Percentiles rank a stretch among this genome's conserved stretches.
Conservation (phyloP, 2,113 vertebrate genomes). For the Hyla sarda region DNA sequence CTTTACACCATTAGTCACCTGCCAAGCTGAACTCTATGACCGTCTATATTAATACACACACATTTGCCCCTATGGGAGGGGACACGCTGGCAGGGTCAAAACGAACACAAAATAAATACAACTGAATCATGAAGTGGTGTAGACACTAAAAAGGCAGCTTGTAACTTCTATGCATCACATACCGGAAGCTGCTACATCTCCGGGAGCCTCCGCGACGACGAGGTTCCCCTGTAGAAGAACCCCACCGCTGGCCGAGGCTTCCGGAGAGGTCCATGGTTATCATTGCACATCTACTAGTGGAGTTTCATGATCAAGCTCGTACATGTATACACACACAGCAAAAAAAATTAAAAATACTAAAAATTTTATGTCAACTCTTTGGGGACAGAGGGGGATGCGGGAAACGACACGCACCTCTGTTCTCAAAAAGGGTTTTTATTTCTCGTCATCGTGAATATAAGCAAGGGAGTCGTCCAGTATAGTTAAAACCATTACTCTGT, state of each 20-base stretch:
- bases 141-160: conserved; percentile 45
- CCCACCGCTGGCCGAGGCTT: not conserved
- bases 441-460: conserved; percentile 52
- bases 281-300: conserved; percentile 16
- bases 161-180: conserved; percentile 22
- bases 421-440: conserved; percentile 73
- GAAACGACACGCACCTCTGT: conserved; percentile 44
- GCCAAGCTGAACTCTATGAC: not conserved
- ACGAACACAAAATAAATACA: conserved; percentile 34
- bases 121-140: conserved; percentile 33
- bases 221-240: too few relatives aligned
- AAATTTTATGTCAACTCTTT: conserved; percentile 66
- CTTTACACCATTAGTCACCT: conserved; percentile 15
- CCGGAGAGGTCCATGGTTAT: not conserved
- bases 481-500: conserved; percentile 64
- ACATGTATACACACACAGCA: conserved; percentile 59
- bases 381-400: conserved; percentile 64
- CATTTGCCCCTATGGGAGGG: not conserved
- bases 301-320: conserved; percentile 44
- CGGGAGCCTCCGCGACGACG: not conserved
- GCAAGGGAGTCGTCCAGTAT: conserved; percentile 42
- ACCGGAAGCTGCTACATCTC: not conserved
- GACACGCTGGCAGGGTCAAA: not conserved
- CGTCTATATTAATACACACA: not conserved
- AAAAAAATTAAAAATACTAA: conserved; percentile 67